These are phyloP conservation scores for Neocrepidodera transversa DNA, from an alignment of 2,888 invertebrate species.

Conservation along the genomic window DNA sequence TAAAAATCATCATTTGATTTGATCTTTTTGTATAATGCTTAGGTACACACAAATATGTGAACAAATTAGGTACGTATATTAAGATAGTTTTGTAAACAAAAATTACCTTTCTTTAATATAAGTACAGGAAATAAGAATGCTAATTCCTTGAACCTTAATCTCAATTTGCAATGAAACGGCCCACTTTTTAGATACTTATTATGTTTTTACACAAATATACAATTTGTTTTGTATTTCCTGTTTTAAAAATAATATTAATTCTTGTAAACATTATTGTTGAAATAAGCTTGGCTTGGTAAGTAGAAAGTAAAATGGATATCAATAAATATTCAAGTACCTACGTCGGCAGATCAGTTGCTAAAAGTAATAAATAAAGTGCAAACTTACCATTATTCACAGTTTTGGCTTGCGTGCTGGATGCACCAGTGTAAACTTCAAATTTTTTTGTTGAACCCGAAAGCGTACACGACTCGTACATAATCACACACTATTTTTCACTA, in stretches of 20 bases:
- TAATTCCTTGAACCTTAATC: no score
- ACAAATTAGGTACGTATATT: no score
- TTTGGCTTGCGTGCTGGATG: constrained; percentile 74
- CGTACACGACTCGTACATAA: constrained; percentile 66
- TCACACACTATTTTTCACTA: constrained; percentile 55
- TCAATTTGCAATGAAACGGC: no score
- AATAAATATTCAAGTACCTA: not conserved
- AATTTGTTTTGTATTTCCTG: not conserved
- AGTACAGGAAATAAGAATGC: no score
- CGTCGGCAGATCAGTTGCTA: constrained; percentile 13
- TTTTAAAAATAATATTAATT: constrained; percentile 1
- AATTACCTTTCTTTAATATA: no score
- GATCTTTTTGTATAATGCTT: no score
- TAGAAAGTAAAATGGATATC: constrained; percentile 10
- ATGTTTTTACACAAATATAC: not conserved
- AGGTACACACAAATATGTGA: no score
- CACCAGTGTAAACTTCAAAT: constrained; percentile 74
- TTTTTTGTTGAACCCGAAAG: constrained; percentile 51
- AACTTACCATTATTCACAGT: constrained; percentile 78
- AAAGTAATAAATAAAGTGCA: constrained; percentile 19
- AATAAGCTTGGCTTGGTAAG: not conserved
- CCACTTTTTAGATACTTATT: not conserved
- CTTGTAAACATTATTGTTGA: not conserved
- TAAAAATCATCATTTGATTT: no score
- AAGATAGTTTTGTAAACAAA: no score